Conservation (phyloP, 2,113 vertebrate genomes). For the Seriola dumerili region DNA sequence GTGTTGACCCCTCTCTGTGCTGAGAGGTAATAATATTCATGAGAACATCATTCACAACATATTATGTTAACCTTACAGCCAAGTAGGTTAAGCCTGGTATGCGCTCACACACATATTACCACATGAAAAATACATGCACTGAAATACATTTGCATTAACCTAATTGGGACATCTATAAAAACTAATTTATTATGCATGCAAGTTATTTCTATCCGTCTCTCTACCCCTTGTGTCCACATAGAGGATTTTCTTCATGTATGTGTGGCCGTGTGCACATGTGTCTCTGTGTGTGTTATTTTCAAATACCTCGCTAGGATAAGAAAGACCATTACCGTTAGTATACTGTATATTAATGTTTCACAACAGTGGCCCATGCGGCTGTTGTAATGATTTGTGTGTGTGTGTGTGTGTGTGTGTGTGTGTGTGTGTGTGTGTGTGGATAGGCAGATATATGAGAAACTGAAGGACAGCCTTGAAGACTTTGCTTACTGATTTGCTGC, state of each 20-base stretch:
- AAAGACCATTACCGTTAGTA: constrained; percentile 6
- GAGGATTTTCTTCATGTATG: background rate
- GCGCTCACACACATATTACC: constrained; percentile 6
- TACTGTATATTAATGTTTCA: constrained; percentile 10
- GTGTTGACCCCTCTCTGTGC: background rate
- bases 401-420: constrained; percentile 4
- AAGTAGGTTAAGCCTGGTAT: constrained; percentile 35
- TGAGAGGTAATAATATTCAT: constrained; percentile 32
- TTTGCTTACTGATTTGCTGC: too few relatives aligned
- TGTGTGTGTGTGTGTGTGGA: background rate
- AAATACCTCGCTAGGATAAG: too few relatives aligned
- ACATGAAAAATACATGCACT: constrained; percentile 41
- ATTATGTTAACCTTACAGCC: background rate
- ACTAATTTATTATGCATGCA: background rate
- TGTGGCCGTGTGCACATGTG: too few relatives aligned
- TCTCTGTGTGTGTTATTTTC: background rate
- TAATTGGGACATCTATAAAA: constrained; percentile 25
- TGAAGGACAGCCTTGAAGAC: too few relatives aligned
- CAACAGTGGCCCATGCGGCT: background rate
- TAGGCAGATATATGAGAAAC: too few relatives aligned
- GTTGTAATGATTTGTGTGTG: background rate
- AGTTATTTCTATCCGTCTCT: constrained; percentile 24
- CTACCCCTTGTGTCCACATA: background rate
- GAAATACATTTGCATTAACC: constrained; percentile 42
- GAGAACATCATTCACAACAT: constrained; percentile 9